Conservation (phyloP, 1,140 invertebrate species). For the Platyura marginata region DNA sequence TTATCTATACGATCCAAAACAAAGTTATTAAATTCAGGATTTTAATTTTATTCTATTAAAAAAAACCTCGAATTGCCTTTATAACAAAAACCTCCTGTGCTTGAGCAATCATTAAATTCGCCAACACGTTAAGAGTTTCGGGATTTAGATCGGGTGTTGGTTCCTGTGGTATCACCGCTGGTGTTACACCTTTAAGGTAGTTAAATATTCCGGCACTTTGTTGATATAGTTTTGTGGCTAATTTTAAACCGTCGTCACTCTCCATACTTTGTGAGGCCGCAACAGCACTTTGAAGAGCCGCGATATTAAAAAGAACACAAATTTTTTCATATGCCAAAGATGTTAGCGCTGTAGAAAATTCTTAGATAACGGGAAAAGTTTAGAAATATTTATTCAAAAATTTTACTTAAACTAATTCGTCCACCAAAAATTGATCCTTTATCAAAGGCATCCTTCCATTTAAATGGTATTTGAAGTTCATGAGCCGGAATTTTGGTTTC, state of each 20-base stretch:
- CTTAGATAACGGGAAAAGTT: conserved; percentile 1
- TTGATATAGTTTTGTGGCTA: conserved; percentile 85
- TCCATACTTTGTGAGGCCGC: conserved; percentile 71
- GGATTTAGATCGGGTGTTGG: conserved; percentile 88
- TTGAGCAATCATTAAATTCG: conserved; percentile 86
- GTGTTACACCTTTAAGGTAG: conserved; percentile 69
- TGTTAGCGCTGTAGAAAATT: conserved; percentile 45
- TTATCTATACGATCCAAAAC: conserved; percentile 66
- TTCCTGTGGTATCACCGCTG: conserved; percentile 78
- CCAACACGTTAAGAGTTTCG: conserved; percentile 72
- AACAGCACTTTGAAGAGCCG: conserved; percentile 77
- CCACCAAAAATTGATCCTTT: conserved; percentile 87
- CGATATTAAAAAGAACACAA: conserved; percentile 95
- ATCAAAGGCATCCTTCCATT: conserved; percentile 99
- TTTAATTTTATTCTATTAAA: neutral
- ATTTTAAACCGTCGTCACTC: conserved; percentile 85
- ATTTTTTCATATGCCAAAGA: conserved; percentile 84
- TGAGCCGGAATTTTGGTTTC: conserved; percentile 86
- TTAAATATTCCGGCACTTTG: conserved; percentile 82
- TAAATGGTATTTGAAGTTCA: conserved; percentile 86
- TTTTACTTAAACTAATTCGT: conserved; percentile 80
- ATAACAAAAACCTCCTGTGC: conserved; percentile 93
- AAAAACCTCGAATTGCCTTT: conserved; percentile 76
- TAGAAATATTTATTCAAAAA: conserved; percentile 8
- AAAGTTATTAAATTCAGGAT: too few species aligned